A percentile compares a stretch with the other conserved stretches of the same genome.
Conservation (phyloP, 2,797 vertebrate genomes). For the Lophotriccus pileatus region DNA sequence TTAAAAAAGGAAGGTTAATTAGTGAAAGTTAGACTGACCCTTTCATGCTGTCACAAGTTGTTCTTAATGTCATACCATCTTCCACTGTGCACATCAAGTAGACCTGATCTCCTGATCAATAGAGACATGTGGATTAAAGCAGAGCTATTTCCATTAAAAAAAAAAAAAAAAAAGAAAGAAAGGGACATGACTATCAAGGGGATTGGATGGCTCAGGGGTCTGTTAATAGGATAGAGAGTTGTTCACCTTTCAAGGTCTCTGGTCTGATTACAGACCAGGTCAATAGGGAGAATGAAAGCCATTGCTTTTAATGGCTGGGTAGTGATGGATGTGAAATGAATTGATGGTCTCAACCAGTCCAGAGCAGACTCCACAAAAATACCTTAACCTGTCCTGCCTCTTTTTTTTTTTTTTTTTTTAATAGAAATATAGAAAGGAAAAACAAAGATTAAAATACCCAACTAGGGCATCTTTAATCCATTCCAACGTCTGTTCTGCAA, state of each 20-base stretch:
- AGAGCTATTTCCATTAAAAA: background rate
- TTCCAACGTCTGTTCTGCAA: background rate
- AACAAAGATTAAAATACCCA: background rate
- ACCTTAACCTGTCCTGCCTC: background rate
- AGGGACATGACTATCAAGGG: background rate
- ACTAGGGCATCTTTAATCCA: background rate
- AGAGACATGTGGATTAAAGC: background rate
- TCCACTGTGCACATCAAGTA: background rate
- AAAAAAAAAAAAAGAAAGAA: background rate
- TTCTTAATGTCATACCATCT: background rate
- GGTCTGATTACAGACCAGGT: slow-evolving; percentile 21
- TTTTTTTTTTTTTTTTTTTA: background rate
- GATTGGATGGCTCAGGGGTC: background rate
- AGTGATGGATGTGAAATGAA: slow-evolving; percentile 43
- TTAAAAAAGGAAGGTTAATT: background rate
- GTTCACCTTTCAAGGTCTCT: slow-evolving; percentile 9
- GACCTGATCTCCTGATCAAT: background rate
- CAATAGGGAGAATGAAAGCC: slow-evolving; percentile 44
- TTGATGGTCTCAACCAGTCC: slow-evolving; percentile 1
- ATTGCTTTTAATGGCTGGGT: slow-evolving; percentile 18
- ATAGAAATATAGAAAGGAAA: background rate
- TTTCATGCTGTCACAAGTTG: background rate
- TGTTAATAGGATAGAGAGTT: background rate
- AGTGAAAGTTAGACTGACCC: background rate
- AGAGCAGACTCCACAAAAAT: background rate